Evolutionary conservation across 2,797 vertebrate species (phyloP).

Genomic region (Poecilia picta): DNA sequence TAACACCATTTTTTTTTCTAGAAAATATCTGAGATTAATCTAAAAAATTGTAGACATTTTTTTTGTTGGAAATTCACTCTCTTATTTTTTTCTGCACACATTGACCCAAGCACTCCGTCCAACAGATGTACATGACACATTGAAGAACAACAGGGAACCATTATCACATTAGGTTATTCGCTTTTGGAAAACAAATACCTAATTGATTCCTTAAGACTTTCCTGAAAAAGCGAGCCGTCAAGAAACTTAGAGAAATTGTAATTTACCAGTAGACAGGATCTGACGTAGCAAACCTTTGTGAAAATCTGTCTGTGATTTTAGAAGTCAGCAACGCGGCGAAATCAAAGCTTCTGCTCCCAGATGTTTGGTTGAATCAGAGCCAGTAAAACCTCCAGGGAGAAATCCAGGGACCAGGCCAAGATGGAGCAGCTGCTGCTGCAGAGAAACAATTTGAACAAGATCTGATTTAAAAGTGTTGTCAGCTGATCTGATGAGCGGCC

Average conservation of each 20-base stretch:
- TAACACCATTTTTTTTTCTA: too few relatives aligned
- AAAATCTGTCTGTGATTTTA: slow-evolving; percentile 36
- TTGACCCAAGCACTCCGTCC: too few relatives aligned
- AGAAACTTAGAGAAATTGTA: slow-evolving; percentile 3
- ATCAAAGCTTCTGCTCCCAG: slow-evolving; percentile 23
- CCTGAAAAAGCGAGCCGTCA: neutral
- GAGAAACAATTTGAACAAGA: neutral
- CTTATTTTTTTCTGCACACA: too few relatives aligned
- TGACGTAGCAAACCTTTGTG: slow-evolving; percentile 24
- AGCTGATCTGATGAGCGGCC: neutral
- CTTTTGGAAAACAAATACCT: neutral
- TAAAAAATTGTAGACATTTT: too few relatives aligned
- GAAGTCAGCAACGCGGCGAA: slow-evolving; percentile 11
- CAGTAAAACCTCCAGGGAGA: neutral
- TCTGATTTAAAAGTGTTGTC: neutral
- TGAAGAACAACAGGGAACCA: neutral
- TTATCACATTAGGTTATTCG: neutral
- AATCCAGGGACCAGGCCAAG: neutral
- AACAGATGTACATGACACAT: slow-evolving; percentile 26
- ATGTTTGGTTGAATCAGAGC: slow-evolving; percentile 27
- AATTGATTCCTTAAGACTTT: slow-evolving; percentile 5
- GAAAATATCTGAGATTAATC: too few relatives aligned
- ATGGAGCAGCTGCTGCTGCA: neutral
- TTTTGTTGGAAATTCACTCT: too few relatives aligned
- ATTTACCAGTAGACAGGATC: slow-evolving; percentile 44